Base-by-base conservation (phyloP, 2,113 vertebrate species). In the Desmodus rotundus region DNA sequence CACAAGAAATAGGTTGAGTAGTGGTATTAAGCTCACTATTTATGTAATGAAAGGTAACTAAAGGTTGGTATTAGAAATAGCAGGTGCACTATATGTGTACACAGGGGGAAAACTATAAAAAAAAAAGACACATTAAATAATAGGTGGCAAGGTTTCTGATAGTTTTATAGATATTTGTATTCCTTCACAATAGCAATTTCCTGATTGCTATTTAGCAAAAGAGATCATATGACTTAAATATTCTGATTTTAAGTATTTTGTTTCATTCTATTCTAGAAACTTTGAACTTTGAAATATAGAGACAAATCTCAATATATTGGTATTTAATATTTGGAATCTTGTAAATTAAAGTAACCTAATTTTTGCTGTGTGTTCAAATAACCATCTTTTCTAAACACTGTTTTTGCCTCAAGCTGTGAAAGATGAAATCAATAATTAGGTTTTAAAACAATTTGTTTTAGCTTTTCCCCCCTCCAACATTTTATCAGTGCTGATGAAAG, bases 271-370 rank as follows among this genome's bases (percentile, higher is more conserved):
- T 50, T 89, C 52, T 47, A 90, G 50, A 90, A 91, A 93, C 31
- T 63, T 68, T 65, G 20, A 88, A 47, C 3, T 89, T 56, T 56
- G 54, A 56, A 56, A 56, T 56, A 56, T 3, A 56, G 19, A 56
- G 52, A 67, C 38, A 63, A 89, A 93, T 83, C n/a, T 67, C 2
- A 67, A 1, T 50, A 82, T 31, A 58, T 12, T 72, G 11, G 11
- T 52, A 38, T 93, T 89, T 87, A 89, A n/a, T 54, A 54, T 84
- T 80, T 87, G 15, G 85, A 83, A 70, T 76, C 11, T 94, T 91
- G 5, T 83, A 31, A 89, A 41, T 31, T 47, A 61, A 76, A 84
- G 54, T 36, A 45, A n/a, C 12, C 10, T 74, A 54, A 47, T 84
- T 87, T 93, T 94, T 68, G 41, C 22, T 65, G 81, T 17, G 9